Base-by-base conservation (phyloP, 2,797 vertebrate genomes). In the Leptodactylus fallax region DNA sequence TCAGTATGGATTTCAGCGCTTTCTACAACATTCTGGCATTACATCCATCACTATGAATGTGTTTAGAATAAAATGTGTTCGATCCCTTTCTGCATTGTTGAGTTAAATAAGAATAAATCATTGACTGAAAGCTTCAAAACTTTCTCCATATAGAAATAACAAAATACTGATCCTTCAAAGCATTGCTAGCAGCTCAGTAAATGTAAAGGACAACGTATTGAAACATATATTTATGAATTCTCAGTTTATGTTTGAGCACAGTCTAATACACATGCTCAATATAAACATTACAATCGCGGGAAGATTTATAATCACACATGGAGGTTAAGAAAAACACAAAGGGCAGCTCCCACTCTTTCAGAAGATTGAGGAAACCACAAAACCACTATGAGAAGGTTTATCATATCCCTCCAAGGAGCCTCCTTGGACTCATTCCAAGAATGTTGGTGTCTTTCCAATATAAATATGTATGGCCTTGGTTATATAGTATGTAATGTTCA, bases 281-380 rank as follows among this genome's bases (percentile, higher is more conserved):
- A 51, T 89, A 89, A 83, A 83, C 17, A 53, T 65, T 78, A 79
- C 58, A 78, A 86, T 78, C 23, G 51, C 81, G 13, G 79, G 72
- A 83, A 79, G 53, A 89, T 86, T 89, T 86, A 89, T 89, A 84
- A 89, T 86, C 84, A 83, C 84, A 89, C 88, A 69, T 89, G 23
- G 82, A 86, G 88, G 88, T 86, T 86, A 89, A 86, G 60, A 71
- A 86, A 78, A 89, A 86, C 88, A 89, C n/a, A 86, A 67, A 86
- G 88, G 79, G 79, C 88, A 89, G 88, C 79, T 89, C 53, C 84
- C 53, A 72, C 87, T 69, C 79, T 78, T 79, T 79, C 53, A 89
- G 72, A 89, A 79, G 79, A 69, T 79, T 86, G 88, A 86, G 84
- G 84, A 89, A 89, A 89, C 87, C 87, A 82, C 87, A 89, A 89